phyloP scores from a whole-genome alignment of 2,113 vertebrate species.

The Oncorhynchus kisutch region DNA sequence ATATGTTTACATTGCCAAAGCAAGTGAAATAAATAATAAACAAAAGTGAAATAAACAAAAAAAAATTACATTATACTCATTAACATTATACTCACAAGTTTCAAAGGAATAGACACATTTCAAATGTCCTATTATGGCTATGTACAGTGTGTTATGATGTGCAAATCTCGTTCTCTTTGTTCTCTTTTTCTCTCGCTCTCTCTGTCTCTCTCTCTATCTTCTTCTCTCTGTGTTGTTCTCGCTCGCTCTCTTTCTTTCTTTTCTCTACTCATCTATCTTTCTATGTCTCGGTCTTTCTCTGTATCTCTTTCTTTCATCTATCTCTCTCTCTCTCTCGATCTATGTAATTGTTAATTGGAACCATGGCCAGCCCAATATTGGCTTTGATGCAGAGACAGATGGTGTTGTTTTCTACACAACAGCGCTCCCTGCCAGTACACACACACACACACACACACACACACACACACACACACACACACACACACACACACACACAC shows the following conservation, averaged over 20 bases:
- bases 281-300: not conserved
- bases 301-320: not conserved
- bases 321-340: not conserved
- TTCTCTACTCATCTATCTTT: slow-evolving; percentile 13
- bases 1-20: too few relatives aligned
- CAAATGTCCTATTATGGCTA: too few relatives aligned
- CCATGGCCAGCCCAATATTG: slow-evolving; percentile 49
- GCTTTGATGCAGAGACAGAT: slow-evolving; percentile 62
- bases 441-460: slow-evolving; percentile 32
- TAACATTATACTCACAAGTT: too few relatives aligned
- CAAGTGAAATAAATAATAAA: too few relatives aligned
- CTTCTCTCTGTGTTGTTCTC: not conserved
- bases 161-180: not conserved
- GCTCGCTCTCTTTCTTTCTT: not conserved
- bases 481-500: slow-evolving; percentile 43
- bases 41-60: too few relatives aligned
- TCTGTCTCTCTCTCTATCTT: not conserved
- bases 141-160: too few relatives aligned
- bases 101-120: too few relatives aligned
- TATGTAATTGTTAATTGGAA: slow-evolving; percentile 64
- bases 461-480: slow-evolving; percentile 18
- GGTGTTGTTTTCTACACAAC: slow-evolving; percentile 62
- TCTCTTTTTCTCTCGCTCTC: not conserved
- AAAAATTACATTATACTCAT: too few relatives aligned
- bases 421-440: slow-evolving; percentile 30